phyloP scores from a whole-genome alignment of 1,140 invertebrate genomes.

The Caligus rogercresseyi region DNA sequence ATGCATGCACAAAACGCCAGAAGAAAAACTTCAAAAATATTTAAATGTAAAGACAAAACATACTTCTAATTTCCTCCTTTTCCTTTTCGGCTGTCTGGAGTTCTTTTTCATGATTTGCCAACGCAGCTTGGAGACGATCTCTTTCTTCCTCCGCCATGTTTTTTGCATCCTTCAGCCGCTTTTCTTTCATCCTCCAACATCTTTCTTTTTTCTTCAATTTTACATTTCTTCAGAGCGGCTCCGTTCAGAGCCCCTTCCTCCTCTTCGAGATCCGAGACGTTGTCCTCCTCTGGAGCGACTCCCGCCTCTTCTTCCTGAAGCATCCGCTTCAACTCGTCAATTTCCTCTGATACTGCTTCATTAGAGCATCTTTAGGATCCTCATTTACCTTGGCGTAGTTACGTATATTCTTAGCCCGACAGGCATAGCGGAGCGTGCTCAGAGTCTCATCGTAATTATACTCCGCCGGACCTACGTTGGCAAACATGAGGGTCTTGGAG shows the following conservation, averaged over 20 bases:
- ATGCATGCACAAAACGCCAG: too few species aligned
- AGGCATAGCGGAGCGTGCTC: conserved; percentile 88
- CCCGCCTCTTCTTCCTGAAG: conserved; percentile 44
- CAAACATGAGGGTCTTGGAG: conserved; percentile 89
- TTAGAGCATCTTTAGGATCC: conserved; percentile 88
- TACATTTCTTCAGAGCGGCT: neutral
- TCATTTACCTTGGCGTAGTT: conserved; percentile 83
- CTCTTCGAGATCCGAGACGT: conserved; percentile 30
- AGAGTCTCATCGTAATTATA: conserved; percentile 95
- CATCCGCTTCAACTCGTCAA: conserved; percentile 71
- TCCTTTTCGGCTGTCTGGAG: conserved; percentile 30
- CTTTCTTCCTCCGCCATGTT: conserved; percentile 45
- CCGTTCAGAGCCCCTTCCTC: conserved; percentile 28
- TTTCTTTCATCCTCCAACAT: conserved; percentile 34
- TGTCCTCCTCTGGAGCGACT: conserved; percentile 27
- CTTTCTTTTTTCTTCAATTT: conserved; percentile 7
- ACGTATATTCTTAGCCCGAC: conserved; percentile 90
- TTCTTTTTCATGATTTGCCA: conserved; percentile 35
- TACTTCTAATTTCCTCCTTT: conserved; percentile 7
- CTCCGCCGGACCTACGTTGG: conserved; percentile 86
- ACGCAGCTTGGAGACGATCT: conserved; percentile 38
- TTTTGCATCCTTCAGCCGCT: conserved; percentile 33
- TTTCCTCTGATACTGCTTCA: conserved; percentile 91
- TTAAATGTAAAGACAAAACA: too few species aligned
- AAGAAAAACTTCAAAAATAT: too few species aligned